Conservation (phyloP, 2,888 invertebrate species). For the Bombyx huttoni region DNA sequence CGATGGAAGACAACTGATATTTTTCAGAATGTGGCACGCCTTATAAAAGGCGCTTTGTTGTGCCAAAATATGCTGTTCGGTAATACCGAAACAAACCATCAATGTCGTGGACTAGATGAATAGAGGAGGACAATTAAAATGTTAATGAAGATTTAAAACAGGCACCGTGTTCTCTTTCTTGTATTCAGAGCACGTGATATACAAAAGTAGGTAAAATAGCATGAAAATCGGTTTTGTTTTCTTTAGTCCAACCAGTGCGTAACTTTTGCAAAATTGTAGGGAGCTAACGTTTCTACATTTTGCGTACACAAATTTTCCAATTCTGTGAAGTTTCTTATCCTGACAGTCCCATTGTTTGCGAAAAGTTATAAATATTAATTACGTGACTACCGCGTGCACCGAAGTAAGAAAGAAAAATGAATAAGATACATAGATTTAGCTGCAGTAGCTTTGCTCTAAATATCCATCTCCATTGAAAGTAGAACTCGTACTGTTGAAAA, state of each 20-base stretch:
- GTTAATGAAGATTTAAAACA: conserved; percentile 57
- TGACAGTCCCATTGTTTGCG: too few relatives aligned
- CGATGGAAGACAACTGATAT: conserved; percentile 54
- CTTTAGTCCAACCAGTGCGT: conserved; percentile 27
- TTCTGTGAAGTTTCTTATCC: background rate
- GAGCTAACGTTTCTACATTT: conserved; percentile 26
- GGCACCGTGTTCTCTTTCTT: conserved; percentile 31
- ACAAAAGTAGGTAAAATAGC: conserved; percentile 41
- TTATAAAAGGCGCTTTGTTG: conserved; percentile 59
- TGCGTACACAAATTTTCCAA: conserved; percentile 8
- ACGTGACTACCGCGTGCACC: too few relatives aligned
- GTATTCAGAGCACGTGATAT: conserved; percentile 51
- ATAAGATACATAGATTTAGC: too few relatives aligned
- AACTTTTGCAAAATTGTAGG: conserved; percentile 33
- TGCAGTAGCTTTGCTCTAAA: too few relatives aligned
- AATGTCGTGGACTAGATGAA: conserved; percentile 63
- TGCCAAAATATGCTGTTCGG: conserved; percentile 58
- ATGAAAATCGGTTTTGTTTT: conserved; percentile 43
- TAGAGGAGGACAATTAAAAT: conserved; percentile 61
- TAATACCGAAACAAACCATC: conserved; percentile 68
- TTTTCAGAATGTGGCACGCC: conserved; percentile 44
- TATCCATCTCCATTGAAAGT: too few relatives aligned
- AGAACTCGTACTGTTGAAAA: too few relatives aligned
- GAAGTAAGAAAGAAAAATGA: too few relatives aligned
- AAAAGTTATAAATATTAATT: too few relatives aligned